These are phyloP conservation scores for Hesperophylax magnus DNA, from an alignment of 1,140 invertebrate species.

Conservation along the genomic window DNA sequence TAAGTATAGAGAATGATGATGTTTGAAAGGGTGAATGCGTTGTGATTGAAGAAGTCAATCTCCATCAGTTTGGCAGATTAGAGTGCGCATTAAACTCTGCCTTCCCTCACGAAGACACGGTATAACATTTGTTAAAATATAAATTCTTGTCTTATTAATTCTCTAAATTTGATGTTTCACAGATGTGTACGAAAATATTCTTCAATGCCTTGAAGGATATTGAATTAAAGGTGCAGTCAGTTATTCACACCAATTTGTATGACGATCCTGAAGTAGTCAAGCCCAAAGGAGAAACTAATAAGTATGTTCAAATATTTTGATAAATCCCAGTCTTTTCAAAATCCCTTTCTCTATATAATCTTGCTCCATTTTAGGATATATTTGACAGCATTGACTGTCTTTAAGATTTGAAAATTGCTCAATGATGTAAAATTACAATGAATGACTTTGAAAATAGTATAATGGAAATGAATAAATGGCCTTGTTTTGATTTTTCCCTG, in stretches of 20 bases:
- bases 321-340: no score
- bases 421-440: no score
- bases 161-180: conserved; percentile 31
- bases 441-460: no score
- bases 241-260: conserved; percentile 50
- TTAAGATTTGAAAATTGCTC: no score
- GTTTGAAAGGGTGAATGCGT: no score
- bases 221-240: conserved; percentile 50
- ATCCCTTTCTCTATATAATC: no score
- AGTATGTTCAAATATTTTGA: conserved; percentile 14
- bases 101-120: no score
- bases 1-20: no score
- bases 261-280: conserved; percentile 49
- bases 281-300: conserved; percentile 26
- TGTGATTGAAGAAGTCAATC: neutral
- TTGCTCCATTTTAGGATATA: no score
- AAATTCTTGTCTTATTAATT: conserved; percentile 6
- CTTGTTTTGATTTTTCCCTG: no score
- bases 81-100: conserved; percentile 1
- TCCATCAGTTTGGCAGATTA: neutral
- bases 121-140: neutral
- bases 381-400: no score
- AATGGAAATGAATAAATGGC: no score
- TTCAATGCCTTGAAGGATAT: conserved; percentile 53
- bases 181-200: conserved; percentile 55